Conservation (phyloP, 2,888 invertebrate species). For the Luperina testacea region DNA sequence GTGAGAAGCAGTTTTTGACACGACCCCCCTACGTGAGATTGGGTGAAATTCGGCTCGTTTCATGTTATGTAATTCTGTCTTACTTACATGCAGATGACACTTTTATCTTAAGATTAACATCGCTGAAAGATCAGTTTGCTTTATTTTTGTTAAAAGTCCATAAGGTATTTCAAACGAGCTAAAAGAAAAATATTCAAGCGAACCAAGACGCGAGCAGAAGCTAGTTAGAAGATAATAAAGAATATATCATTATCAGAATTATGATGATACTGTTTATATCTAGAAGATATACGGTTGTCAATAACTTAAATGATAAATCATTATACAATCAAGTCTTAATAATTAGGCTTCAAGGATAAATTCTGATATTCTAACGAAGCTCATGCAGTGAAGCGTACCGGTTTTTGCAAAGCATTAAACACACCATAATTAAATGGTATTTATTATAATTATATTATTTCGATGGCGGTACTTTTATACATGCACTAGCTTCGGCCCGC, state of each 20-base stretch:
- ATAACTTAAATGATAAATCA: background rate
- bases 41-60: too few relatives aligned
- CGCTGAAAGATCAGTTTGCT: conserved; percentile 41
- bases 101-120: conserved; percentile 45
- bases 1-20: too few relatives aligned
- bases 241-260: background rate
- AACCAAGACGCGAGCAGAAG: too few relatives aligned
- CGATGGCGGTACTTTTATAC: background rate
- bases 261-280: background rate
- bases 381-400: background rate
- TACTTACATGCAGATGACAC: conserved; percentile 65
- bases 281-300: background rate
- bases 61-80: conserved; percentile 61
- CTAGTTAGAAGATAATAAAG: too few relatives aligned
- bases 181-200: too few relatives aligned
- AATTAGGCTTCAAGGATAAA: background rate
- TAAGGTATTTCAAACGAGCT: conserved; percentile 17
- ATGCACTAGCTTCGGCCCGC: background rate
- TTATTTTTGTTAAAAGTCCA: conserved; percentile 30
- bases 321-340: too few relatives aligned
- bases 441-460: background rate
- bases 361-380: background rate
- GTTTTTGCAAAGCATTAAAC: background rate
- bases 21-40: too few relatives aligned
- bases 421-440: background rate